These are phyloP conservation scores for Atractosteus spatula DNA, from an alignment of 2,113 vertebrate genomes.

Conservation along the genomic window DNA sequence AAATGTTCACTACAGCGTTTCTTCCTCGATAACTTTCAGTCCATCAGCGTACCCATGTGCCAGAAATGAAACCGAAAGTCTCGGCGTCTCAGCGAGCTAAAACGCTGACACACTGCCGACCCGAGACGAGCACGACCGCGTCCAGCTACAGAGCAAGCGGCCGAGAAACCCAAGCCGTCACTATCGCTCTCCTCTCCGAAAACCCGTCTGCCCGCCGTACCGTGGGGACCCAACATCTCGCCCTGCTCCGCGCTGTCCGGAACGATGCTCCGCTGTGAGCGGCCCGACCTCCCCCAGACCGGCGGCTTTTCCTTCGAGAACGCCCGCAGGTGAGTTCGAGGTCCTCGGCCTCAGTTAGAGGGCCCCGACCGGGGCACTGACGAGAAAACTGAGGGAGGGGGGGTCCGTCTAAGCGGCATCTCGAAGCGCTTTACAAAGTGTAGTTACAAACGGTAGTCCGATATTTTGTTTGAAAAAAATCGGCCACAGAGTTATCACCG, in stretches of 20 bases:
- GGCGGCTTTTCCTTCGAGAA: conserved; percentile 66
- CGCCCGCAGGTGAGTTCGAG: conserved; percentile 53
- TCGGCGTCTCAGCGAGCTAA: neutral
- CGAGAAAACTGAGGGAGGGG: neutral
- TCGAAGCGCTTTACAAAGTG: no score
- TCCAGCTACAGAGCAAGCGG: conserved; percentile 35
- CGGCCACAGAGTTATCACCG: no score
- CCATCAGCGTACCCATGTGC: neutral
- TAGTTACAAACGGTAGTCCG: no score
- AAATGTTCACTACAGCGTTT: neutral
- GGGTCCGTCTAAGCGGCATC: neutral
- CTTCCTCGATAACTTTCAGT: neutral
- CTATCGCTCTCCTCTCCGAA: neutral
- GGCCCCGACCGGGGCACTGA: neutral
- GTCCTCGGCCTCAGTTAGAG: neutral
- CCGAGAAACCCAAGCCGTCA: neutral
- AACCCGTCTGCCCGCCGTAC: neutral
- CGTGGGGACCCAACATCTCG: no score
- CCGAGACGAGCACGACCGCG: conserved; percentile 2
- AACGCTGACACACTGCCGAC: conserved; percentile 21
- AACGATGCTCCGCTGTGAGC: conserved; percentile 48
- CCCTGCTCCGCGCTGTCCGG: no score
- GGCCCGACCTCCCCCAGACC: conserved; percentile 11
- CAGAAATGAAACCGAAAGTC: conserved; percentile 25
- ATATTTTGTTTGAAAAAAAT: no score